Base-by-base conservation (phyloP, 2,797 vertebrate species). In the Gambusia yucatana region DNA sequence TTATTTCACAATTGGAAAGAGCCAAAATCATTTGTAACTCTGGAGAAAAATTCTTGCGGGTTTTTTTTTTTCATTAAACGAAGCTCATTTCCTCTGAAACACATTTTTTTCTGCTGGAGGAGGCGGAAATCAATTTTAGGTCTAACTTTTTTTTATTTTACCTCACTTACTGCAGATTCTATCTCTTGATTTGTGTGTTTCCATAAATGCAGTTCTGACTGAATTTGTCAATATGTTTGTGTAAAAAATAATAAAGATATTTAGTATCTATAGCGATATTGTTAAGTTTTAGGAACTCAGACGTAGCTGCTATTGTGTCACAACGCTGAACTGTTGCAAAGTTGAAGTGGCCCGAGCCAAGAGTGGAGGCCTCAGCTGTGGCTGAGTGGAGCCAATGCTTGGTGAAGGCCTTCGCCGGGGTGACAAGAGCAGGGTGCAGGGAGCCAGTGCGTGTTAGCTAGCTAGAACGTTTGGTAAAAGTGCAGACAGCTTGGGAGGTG, bases 401-500 rank as follows among this genome's bases (percentile, higher is more conserved):
- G 90, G 84, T 83, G 94, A 94, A 95, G 94, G 91, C 94, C 94
- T 94, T 95, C 63, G 80, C 88, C 84, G 91, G 94, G 94, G 94
- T 94, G 95, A 95, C 80, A 80, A 93, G 92, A 93, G 91, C 92
- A 92, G 91, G 91, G 93, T 92, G 94, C 91, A 86, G 86, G 86
- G 90, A 95, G 93, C 92, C 93, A 93, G 93, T 91, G 93, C 91
- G 93, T 91, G 93, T 89, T 91, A 94, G 94, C 92, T 93, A 93
- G 93, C 93, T 93, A 72, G 91, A 94, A 92, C 93, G 94, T 92
- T 95, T 94, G 93, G 91, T 94, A 94, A 94, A 94, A 95, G 94
- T 94, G 94, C 94, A 95, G 94, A 95, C 94, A 94, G 95, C 95
- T 95, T 93, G 95, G 94, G 94, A 96, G 93, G 95, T 96, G 95